Evolutionary conservation across 2,797 vertebrate genomes (phyloP).

Genomic region (Hephaestus fuliginosus): DNA sequence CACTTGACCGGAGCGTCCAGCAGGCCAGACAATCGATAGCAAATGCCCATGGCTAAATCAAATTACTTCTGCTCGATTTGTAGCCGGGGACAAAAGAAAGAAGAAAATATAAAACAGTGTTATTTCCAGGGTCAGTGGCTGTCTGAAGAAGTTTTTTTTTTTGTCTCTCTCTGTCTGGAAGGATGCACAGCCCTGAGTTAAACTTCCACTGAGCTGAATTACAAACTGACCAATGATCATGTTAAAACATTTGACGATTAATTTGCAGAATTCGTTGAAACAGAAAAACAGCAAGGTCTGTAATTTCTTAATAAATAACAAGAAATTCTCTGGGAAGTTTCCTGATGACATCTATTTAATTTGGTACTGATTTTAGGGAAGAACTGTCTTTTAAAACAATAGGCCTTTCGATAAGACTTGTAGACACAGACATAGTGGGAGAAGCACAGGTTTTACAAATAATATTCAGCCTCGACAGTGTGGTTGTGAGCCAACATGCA

Average conservation of each 20-base stretch:
- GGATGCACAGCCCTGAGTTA: slow-evolving; percentile 21
- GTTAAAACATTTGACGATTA: background rate
- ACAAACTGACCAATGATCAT: background rate
- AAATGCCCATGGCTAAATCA: slow-evolving; percentile 78
- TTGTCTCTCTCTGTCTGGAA: slow-evolving; percentile 31
- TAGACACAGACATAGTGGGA: background rate
- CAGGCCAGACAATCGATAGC: slow-evolving; percentile 76
- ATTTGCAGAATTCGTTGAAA: background rate
- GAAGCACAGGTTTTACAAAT: background rate
- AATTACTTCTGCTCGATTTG: slow-evolving; percentile 79
- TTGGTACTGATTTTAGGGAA: background rate
- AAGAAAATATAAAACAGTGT: slow-evolving; percentile 66
- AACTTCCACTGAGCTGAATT: slow-evolving; percentile 4
- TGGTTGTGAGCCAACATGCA: background rate
- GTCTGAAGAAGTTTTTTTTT: slow-evolving; percentile 39
- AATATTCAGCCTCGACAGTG: background rate
- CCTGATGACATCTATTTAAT: background rate
- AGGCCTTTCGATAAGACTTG: background rate
- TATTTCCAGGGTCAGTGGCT: slow-evolving; percentile 65
- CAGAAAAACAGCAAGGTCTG: background rate
- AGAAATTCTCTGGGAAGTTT: background rate
- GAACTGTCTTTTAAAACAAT: background rate
- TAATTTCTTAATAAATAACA: background rate
- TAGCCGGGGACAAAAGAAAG: slow-evolving; percentile 58
- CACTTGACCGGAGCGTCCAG: slow-evolving; percentile 74